Evolutionary conservation across 1,140 invertebrate species (phyloP), one percentile per base, ranked within the genome.

Genomic region (Venustaconcha ellipsiformis): DNA sequence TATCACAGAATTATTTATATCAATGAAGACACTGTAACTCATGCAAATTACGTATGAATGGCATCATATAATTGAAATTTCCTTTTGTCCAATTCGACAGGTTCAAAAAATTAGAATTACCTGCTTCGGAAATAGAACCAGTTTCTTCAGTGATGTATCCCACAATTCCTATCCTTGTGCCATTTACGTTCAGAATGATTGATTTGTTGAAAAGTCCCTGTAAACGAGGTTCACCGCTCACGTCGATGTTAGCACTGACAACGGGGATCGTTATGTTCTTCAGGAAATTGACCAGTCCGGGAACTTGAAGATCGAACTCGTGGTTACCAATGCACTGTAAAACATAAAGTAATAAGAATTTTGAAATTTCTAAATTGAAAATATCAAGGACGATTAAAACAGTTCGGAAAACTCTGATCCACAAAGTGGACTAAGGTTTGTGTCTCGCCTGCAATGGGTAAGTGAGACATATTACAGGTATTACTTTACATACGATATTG

Each of bases 71-170:
- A 30, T 30, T 2, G 26, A 30, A 30, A 30, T 30, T 30, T 30
- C 1, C 26, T 30, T 30, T 30, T 30, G 26, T 30, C 26, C 26
- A 30, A 30, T 30, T 30, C 26, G 48, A 67, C 65, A 67, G 0
- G 18, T 17, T 67, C 14, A 30, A 18, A 18, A 63, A 11, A 26
- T 1, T 67, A 18, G 12, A 37, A 67, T n/a, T 57, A 85, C 87
- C 86, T 59, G 81, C 58, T 17, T 72, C 81, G 15, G 88, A 80
- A 14, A 87, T 69, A 68, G 64, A 60, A 18, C 89, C 92, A 1
- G 95, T 97, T 14, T 97, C 95, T 0, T 93, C 93, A 0, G 96
- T 97, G 1, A 97, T 85, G 84, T 97, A 97, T 12, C 96, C 96
- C 64, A 97, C 94, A 1, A 98, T 91, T 1, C 95, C 96, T 65